Evolutionary conservation across 2,797 vertebrate species (phyloP).

Genomic region (Menidia menidia): DNA sequence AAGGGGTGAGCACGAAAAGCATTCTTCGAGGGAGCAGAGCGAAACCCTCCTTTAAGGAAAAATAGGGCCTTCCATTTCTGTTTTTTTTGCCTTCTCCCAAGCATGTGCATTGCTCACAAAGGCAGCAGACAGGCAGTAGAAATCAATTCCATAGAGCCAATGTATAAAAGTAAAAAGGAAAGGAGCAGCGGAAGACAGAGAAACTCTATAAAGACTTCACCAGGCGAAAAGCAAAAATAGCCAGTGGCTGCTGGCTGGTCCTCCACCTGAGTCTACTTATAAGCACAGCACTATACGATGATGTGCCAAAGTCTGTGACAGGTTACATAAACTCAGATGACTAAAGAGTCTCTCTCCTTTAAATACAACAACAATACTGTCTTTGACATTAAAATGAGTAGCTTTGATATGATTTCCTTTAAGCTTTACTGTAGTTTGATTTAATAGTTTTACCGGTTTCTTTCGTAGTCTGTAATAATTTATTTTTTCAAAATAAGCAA

Average conservation of each 20-base stretch:
- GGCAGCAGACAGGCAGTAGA: conserved; percentile 74
- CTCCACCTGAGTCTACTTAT: conserved; percentile 54
- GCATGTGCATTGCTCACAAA: conserved; percentile 76
- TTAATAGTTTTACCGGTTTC: too few species aligned
- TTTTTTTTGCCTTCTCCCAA: conserved; percentile 49
- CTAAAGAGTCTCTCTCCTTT: background rate
- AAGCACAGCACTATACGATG: conserved; percentile 41
- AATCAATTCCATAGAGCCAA: conserved; percentile 81
- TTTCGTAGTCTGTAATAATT: too few species aligned
- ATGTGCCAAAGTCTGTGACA: conserved; percentile 28
- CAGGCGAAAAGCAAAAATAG: conserved; percentile 74
- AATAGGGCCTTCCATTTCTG: conserved; percentile 64
- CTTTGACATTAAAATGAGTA: background rate
- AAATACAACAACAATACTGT: background rate
- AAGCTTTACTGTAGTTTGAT: too few species aligned
- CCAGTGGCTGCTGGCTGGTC: conserved; percentile 51
- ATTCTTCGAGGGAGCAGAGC: conserved; percentile 68
- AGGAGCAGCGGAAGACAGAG: conserved; percentile 58
- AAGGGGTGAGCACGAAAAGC: conserved; percentile 68
- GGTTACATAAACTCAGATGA: conserved; percentile 13
- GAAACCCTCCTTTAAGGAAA: conserved; percentile 76
- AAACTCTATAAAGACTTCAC: conserved; percentile 62
- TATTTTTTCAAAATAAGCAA: too few species aligned
- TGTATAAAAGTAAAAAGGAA: conserved; percentile 75
- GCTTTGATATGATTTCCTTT: too few species aligned